Base-by-base conservation (phyloP, 2,797 vertebrate species). In the Eupleurogrammus muticus region DNA sequence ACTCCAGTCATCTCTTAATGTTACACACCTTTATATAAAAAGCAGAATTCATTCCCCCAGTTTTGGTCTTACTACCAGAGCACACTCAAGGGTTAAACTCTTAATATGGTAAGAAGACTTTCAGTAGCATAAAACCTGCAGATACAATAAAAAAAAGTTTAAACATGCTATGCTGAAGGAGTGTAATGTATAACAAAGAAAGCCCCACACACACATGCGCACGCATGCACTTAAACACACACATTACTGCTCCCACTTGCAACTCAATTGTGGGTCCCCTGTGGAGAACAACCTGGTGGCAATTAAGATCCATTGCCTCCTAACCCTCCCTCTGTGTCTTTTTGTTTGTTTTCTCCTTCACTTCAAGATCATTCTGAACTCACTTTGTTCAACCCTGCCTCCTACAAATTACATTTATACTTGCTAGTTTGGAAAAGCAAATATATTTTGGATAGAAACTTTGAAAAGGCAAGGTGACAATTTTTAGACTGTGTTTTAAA, bases 221-320 rank as follows among this genome's bases (percentile, higher is more conserved):
- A 44, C 40, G 16, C 40, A 44, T 16, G 16, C 40, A 44, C 40
- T 17, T 17, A 44, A 17, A 44, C 40, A 44, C 40, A 42, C 24
- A 66, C 61, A 73, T 52, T 66, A 71, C 34, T 61, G 48, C 65
- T 64, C 57, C 57, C 23, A 67, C 61, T 74, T 50, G 64, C 79
- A 77, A 46, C 52, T 80, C 73, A 63, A 73, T 67, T 69, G 75
- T 60, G 24, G 28, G 20, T 38, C 76, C 80, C 86, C 79, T 63
- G 66, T 67, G 66, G 88, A 82, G 87, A 77, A 49, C 59, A 84
- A 68, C 62, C 84, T 89, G 87, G 76, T 79, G 81, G 58, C 47
- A 87, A 90, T 90, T 86, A 90, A 87, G 55, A 66, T 61, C 32
- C 68, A 79, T 75, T 67, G 58, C 66, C 79, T 71, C 44, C 62